Conservation (phyloP, 2,888 invertebrate genomes). For the Labia minor region DNA sequence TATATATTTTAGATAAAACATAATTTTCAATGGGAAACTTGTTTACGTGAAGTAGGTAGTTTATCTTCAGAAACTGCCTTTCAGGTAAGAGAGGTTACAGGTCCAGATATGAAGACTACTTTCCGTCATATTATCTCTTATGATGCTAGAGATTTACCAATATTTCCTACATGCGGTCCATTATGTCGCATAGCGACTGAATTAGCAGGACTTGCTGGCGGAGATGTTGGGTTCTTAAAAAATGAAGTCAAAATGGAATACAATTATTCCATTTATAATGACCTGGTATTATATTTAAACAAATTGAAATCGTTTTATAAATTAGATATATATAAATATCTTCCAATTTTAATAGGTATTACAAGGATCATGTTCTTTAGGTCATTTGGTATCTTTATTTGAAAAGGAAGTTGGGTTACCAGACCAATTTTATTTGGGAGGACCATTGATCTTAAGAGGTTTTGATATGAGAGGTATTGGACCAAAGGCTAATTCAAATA, state of each 20-base stretch:
- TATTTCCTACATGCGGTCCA: conserved; percentile 68
- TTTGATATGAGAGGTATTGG: conserved; percentile 81
- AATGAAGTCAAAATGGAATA: conserved; percentile 64
- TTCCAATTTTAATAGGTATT: conserved; percentile 51
- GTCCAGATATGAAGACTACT: conserved; percentile 81
- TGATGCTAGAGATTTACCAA: conserved; percentile 66
- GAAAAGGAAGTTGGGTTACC: conserved; percentile 30
- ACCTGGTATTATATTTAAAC: conserved; percentile 37
- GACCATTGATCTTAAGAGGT: conserved; percentile 77
- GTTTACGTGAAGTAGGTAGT: conserved; percentile 54
- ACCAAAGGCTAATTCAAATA: conserved; percentile 65
- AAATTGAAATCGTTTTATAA: no score
- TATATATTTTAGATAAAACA: conserved; percentile 59
- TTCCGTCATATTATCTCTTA: conserved; percentile 66
- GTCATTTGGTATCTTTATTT: conserved; percentile 40
- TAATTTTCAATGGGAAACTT: conserved; percentile 77
- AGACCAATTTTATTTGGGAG: conserved; percentile 79
- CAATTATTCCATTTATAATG: conserved; percentile 52
- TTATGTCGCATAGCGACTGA: conserved; percentile 66
- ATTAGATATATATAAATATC: no score
- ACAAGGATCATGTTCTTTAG: conserved; percentile 45
- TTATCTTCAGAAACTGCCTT: conserved; percentile 49
- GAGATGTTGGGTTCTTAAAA: conserved; percentile 81
- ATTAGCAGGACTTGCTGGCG: conserved; percentile 79
- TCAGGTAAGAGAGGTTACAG: conserved; percentile 75